Percentiles rank a stretch among this genome's conserved stretches.
Evolutionary conservation across 2,113 vertebrate species (phyloP).

Genomic region (Hylia prasina): DNA sequence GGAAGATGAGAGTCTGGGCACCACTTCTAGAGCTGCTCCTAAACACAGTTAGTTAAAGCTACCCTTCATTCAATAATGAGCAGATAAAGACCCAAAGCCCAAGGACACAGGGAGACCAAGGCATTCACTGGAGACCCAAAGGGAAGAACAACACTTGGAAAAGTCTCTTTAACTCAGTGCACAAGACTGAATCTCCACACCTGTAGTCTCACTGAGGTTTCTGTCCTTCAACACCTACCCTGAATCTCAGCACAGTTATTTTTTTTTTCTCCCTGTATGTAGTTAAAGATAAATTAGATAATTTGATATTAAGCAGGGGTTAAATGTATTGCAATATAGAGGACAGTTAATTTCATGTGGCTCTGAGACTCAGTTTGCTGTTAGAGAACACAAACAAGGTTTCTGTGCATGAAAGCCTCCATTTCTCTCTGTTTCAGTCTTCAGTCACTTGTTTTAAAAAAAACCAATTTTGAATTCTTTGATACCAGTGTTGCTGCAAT

Average conservation of each 20-base stretch:
- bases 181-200: background rate
- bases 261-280: background rate
- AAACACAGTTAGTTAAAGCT: background rate
- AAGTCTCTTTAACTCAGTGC: background rate
- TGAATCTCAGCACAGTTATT: background rate
- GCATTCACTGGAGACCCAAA: background rate
- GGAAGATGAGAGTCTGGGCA: background rate
- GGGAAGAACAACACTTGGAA: background rate
- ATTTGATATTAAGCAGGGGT: background rate
- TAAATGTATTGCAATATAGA: background rate
- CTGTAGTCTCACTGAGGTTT: background rate
- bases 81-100: background rate
- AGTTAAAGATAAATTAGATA: background rate
- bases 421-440: background rate
- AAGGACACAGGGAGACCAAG: background rate
- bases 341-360: background rate
- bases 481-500: background rate
- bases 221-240: background rate
- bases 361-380: background rate
- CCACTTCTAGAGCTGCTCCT: background rate
- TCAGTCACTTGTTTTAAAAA: background rate
- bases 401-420: background rate
- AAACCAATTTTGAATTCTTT: background rate
- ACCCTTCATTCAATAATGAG: background rate
- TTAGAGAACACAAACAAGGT: background rate